Conservation (phyloP, 2,888 invertebrate genomes). For the Cyrtodaria siliqua region DNA sequence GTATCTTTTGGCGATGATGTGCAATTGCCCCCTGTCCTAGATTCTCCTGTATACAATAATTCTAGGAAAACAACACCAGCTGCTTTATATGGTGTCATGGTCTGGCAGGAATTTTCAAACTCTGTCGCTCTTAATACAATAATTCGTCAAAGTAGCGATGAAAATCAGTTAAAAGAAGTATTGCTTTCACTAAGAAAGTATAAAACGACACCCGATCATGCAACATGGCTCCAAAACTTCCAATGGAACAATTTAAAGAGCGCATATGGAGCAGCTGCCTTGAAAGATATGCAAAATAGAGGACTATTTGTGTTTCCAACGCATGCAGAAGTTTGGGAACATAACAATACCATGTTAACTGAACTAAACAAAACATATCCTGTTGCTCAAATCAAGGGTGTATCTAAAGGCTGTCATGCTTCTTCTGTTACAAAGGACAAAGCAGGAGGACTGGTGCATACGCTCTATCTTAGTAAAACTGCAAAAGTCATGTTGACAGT, state of each 20-base stretch:
- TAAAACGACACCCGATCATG: conserved; percentile 25
- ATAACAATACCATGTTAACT: conserved; percentile 21
- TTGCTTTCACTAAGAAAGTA: conserved; percentile 43
- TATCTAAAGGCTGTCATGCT: conserved; percentile 38
- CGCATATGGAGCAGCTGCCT: not conserved
- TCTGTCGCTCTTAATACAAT: conserved; percentile 39
- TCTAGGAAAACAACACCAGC: conserved; percentile 24
- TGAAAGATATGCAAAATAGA: too few species aligned
- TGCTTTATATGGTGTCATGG: conserved; percentile 46
- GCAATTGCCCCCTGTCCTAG: conserved; percentile 65
- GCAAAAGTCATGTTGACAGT: not conserved
- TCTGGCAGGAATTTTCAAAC: conserved; percentile 44
- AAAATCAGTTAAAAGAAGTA: conserved; percentile 22
- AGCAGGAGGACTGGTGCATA: not conserved
- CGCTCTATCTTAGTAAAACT: not conserved
- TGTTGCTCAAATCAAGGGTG: conserved; percentile 43
- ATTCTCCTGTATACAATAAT: conserved; percentile 45
- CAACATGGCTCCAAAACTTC: conserved; percentile 52
- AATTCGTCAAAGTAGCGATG: conserved; percentile 36
- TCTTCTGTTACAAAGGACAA: not conserved
- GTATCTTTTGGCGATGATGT: conserved; percentile 63
- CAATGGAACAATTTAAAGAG: conserved; percentile 37
- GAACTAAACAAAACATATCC: conserved; percentile 33
- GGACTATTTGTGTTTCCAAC: conserved; percentile 20
- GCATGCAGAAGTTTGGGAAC: conserved; percentile 1